Conservation (phyloP, 1,140 invertebrate genomes). For the Drosophila subobscura region DNA sequence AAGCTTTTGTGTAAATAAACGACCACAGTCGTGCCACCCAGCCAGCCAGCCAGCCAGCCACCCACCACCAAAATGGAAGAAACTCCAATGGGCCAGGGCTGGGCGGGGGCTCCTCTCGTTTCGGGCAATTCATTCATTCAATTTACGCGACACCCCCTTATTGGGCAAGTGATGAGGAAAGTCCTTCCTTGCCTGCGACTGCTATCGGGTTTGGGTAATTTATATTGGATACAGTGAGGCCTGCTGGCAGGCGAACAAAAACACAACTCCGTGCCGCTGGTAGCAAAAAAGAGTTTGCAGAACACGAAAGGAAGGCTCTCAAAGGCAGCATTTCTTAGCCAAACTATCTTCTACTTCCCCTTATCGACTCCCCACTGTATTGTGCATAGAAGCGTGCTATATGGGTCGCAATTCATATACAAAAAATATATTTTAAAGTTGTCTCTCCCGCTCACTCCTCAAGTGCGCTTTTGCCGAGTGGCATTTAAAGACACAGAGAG, state of each 20-base stretch:
- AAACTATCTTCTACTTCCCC: too few relatives aligned
- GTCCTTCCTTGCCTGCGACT: conserved; percentile 22
- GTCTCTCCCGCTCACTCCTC: conserved; percentile 41
- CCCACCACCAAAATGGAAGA: conserved; percentile 31
- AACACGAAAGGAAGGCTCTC: not conserved
- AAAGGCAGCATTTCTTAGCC: too few relatives aligned
- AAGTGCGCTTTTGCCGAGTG: conserved; percentile 73
- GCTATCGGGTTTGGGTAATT: conserved; percentile 40
- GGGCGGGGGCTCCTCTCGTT: conserved; percentile 41
- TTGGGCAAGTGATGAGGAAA: conserved; percentile 59
- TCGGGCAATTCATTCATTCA: conserved; percentile 79
- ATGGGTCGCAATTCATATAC: conserved; percentile 39
- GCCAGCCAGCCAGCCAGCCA: conserved; percentile 26
- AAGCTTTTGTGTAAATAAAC: conserved; percentile 83
- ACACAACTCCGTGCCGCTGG: too few relatives aligned
- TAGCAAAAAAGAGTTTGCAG: not conserved
- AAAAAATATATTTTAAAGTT: conserved; percentile 56
- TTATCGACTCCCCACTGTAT: conserved; percentile 15
- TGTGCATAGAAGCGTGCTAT: conserved; percentile 23
- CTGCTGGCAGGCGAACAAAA: not conserved
- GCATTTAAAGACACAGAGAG: conserved; percentile 40
- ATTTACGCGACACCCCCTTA: conserved; percentile 78
- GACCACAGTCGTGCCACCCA: conserved; percentile 70
- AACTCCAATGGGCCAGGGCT: conserved; percentile 40
- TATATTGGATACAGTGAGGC: conserved; percentile 45